Conservation (phyloP, 2,113 vertebrate genomes). For the Stictonetta naevosa region DNA sequence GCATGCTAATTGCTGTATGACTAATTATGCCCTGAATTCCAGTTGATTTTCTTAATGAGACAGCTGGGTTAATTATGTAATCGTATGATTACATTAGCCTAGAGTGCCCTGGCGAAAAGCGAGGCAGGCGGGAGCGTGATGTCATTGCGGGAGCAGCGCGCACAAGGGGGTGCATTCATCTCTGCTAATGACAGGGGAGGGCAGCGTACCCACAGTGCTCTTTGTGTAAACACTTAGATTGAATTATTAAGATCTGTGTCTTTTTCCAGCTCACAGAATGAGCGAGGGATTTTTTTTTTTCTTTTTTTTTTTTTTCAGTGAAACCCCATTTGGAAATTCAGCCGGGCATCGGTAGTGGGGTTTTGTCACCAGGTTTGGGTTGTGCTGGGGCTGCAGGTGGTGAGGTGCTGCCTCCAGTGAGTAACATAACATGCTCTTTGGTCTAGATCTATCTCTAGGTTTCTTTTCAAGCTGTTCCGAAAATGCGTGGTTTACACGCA, state of each 20-base stretch:
- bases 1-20: slow-evolving; percentile 90
- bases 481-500: neutral
- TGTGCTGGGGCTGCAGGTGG: neutral
- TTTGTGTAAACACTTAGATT: neutral
- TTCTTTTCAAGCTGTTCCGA: neutral
- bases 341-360: accelerated
- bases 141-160: slow-evolving; percentile 43
- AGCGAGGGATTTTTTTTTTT: neutral
- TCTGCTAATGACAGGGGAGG: neutral
- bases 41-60: slow-evolving; percentile 94
- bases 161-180: slow-evolving; percentile 47
- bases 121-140: slow-evolving; percentile 66
- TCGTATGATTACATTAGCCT: slow-evolving; percentile 90
- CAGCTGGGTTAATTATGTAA: slow-evolving; percentile 96
- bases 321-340: neutral
- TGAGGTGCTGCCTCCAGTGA: neutral
- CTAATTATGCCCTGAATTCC: slow-evolving; percentile 93
- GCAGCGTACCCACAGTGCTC: neutral
- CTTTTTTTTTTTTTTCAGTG: accelerated
- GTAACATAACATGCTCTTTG: accelerated
- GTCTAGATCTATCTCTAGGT: accelerated
- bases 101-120: slow-evolving; percentile 80
- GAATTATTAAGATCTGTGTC: neutral
- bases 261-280: neutral
- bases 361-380: accelerated